Conservation (phyloP, 2,113 vertebrate species). For the Lepisosteus osseus region DNA sequence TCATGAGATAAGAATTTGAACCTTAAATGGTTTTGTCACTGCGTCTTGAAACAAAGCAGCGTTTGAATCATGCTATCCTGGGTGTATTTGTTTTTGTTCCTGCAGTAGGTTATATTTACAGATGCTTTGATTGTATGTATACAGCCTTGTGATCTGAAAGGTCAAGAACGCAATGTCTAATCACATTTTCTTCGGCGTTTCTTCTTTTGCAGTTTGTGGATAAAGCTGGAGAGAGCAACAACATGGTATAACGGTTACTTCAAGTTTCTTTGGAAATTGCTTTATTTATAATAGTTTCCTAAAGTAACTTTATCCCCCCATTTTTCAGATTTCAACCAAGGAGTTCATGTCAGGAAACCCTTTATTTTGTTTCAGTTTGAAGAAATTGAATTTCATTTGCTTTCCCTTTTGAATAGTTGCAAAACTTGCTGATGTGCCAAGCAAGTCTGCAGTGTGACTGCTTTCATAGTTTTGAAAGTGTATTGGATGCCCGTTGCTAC, state of each 20-base stretch:
- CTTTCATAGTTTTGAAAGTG: not conserved
- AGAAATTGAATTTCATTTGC: constrained; percentile 3
- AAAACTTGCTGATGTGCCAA: no score
- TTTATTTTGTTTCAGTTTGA: constrained; percentile 21
- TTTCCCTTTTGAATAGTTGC: no score
- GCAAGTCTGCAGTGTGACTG: not conserved
- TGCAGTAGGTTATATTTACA: constrained; percentile 11
- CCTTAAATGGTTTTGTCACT: not conserved
- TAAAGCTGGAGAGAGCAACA: constrained; percentile 92
- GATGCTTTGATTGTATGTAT: not conserved
- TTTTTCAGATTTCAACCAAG: constrained; percentile 19
- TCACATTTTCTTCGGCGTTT: constrained; percentile 17
- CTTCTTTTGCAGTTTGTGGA: constrained; percentile 81
- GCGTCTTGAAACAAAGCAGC: not conserved
- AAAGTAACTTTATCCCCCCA: constrained; percentile 33
- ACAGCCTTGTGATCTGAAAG: not conserved
- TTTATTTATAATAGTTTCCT: constrained; percentile 40
- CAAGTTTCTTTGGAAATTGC: not conserved
- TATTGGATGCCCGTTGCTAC: not conserved
- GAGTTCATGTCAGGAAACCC: constrained; percentile 16
- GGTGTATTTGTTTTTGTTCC: constrained; percentile 1
- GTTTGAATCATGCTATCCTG: not conserved
- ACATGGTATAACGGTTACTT: constrained; percentile 86
- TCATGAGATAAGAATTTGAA: not conserved
- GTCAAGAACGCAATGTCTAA: constrained; percentile 30